These are phyloP conservation scores for Drosophila mauritiana DNA, from an alignment of 1,140 invertebrate genomes.

Conservation along the genomic window DNA sequence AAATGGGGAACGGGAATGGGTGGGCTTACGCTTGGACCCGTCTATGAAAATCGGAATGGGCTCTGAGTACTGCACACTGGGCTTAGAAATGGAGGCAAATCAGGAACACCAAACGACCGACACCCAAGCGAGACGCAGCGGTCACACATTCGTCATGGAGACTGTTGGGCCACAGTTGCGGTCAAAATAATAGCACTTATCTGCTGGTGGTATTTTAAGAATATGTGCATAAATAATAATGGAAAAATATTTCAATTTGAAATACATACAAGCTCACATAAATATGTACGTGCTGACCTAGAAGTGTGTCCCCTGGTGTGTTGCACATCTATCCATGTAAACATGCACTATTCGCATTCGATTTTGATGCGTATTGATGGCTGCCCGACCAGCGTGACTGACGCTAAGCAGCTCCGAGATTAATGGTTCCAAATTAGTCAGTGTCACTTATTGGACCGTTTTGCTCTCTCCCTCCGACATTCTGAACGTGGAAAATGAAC, in stretches of 20 bases:
- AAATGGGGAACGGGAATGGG: constrained; percentile 42
- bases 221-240: not conserved
- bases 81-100: constrained; percentile 47
- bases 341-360: constrained; percentile 53
- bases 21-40: not conserved
- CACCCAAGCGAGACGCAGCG: constrained; percentile 49
- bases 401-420: constrained; percentile 76
- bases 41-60: constrained; percentile 14
- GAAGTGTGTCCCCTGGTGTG: constrained; percentile 2
- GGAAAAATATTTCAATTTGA: not conserved
- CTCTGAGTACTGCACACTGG: constrained; percentile 3
- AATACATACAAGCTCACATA: too few relatives aligned
- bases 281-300: not conserved
- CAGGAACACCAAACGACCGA: constrained; percentile 36
- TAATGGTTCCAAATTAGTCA: constrained; percentile 78
- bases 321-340: constrained; percentile 33
- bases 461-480: constrained; percentile 29
- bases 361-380: constrained; percentile 78
- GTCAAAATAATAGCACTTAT: constrained; percentile 22
- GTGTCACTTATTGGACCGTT: constrained; percentile 69
- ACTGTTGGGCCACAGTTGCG: constrained; percentile 8
- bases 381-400: constrained; percentile 46
- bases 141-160: constrained; percentile 53
- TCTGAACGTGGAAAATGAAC: constrained; percentile 1
- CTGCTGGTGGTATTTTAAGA: too few relatives aligned